Evolutionary conservation across 2,797 vertebrate genomes (phyloP).

Genomic region (Catamblyrhynchus diadema): DNA sequence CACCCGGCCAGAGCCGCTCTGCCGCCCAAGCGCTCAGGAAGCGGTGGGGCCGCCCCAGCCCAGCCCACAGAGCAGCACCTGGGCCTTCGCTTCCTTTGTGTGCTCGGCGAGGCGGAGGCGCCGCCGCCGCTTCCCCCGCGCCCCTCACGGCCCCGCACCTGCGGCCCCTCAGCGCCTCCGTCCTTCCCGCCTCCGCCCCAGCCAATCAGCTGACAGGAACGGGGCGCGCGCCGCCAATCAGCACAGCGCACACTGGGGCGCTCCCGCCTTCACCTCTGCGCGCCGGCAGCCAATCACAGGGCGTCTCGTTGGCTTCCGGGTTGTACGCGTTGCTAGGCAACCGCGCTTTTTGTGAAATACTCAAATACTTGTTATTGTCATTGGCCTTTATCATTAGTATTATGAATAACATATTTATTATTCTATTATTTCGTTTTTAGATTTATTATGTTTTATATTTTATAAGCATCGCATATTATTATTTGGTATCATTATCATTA

Average conservation of each 20-base stretch:
- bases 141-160: neutral
- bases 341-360: fast-evolving
- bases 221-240: neutral
- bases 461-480: too few relatives aligned
- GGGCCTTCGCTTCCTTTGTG: neutral
- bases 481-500: fast-evolving
- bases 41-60: fast-evolving
- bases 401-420: neutral
- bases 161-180: neutral
- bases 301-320: neutral
- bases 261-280: fast-evolving
- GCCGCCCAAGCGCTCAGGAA: neutral
- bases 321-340: neutral
- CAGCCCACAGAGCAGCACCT: neutral
- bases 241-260: fast-evolving
- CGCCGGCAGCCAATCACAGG: neutral
- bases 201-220: neutral
- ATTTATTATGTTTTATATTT: too few relatives aligned
- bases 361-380: fast-evolving
- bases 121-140: neutral
- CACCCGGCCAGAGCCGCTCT: too few relatives aligned
- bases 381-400: neutral
- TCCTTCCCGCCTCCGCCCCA: conserved; percentile 45
- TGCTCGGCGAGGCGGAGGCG: neutral
- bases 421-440: fast-evolving